Conservation (phyloP, 2,888 invertebrate genomes). For the Strigamia crassipes region DNA sequence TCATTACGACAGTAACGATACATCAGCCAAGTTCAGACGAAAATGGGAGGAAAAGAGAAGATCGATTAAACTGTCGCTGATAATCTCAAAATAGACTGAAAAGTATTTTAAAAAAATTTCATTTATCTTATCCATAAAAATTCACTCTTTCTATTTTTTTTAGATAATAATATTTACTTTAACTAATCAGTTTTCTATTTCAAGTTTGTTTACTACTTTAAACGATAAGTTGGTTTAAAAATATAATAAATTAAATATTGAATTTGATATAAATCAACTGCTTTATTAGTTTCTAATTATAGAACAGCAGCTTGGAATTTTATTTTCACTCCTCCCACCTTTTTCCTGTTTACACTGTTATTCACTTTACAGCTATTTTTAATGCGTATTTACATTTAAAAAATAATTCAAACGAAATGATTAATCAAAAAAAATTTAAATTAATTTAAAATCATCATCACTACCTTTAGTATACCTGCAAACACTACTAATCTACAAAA, state of each 20-base stretch:
- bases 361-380: constrained; percentile 18
- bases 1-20: neutral
- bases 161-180: constrained; percentile 3
- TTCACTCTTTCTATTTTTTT: neutral
- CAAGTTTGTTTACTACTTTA: neutral
- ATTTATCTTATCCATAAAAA: neutral
- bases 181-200: neutral
- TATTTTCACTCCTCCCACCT: constrained; percentile 33
- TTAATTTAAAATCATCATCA: too few relatives aligned
- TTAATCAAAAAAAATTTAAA: neutral
- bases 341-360: constrained; percentile 31
- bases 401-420: neutral
- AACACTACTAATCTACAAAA: too few relatives aligned
- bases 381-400: neutral
- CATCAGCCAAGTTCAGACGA: neutral
- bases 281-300: constrained; percentile 2
- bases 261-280: constrained; percentile 36
- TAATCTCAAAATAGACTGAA: neutral
- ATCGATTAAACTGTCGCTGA: neutral
- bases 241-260: constrained; percentile 25
- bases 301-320: constrained; percentile 25
- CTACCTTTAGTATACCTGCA: neutral
- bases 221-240: neutral
- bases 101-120: neutral
- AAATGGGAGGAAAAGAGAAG: neutral